Conservation (phyloP, 2,888 invertebrate genomes). For the Hedya salicella region DNA sequence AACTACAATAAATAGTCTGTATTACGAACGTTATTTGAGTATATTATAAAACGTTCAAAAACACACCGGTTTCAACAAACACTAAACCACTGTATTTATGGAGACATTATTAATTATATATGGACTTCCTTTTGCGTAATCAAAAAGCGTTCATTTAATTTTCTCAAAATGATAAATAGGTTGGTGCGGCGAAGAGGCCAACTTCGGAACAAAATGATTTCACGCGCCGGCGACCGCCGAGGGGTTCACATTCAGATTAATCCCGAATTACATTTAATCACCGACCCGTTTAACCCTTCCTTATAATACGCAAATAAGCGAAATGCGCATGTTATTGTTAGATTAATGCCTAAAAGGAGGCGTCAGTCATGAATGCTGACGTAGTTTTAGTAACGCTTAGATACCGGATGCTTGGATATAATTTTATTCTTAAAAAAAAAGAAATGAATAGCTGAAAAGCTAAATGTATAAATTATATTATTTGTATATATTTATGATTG, state of each 20-base stretch:
- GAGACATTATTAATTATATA: conserved; percentile 5
- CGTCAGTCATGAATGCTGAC: background rate
- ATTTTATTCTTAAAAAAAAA: too few species aligned
- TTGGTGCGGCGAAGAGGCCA: conserved; percentile 68
- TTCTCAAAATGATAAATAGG: conserved; percentile 44
- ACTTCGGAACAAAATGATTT: conserved; percentile 82
- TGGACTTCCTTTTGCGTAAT: conserved; percentile 19
- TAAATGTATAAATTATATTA: too few species aligned
- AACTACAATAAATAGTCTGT: too few species aligned
- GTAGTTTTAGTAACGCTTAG: background rate
- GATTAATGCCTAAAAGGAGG: conserved; percentile 7
- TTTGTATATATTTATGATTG: too few species aligned
- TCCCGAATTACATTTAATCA: conserved; percentile 76
- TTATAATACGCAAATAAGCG: conserved; percentile 71
- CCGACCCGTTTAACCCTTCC: conserved; percentile 70
- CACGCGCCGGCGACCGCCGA: conserved; percentile 73
- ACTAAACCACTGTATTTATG: background rate
- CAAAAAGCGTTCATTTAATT: conserved; percentile 33
- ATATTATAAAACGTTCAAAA: background rate
- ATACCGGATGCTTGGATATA: background rate
- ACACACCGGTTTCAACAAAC: background rate
- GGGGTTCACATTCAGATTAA: conserved; percentile 73
- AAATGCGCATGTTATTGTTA: conserved; percentile 65
- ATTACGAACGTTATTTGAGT: too few species aligned
- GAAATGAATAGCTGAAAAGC: too few species aligned